Conservation (phyloP, 2,797 vertebrate genomes). For the Esox lucius region DNA sequence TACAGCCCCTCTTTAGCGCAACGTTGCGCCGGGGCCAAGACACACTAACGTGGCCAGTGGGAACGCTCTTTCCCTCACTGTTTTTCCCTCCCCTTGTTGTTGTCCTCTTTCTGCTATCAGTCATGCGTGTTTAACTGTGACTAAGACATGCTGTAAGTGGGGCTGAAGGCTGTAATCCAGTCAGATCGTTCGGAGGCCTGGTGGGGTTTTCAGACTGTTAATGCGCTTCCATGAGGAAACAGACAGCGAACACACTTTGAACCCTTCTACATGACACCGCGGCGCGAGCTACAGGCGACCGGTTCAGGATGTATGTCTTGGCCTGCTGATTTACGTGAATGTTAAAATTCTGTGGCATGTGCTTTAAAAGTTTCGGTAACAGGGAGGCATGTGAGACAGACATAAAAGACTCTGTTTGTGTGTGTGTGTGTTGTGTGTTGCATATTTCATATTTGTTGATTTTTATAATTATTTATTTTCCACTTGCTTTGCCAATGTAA, state of each 20-base stretch:
- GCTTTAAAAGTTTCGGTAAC: conserved; percentile 32
- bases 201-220: conserved; percentile 28
- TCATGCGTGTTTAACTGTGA: conserved; percentile 45
- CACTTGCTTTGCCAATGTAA: too few relatives aligned
- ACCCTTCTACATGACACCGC: conserved; percentile 36
- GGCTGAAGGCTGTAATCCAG: conserved; percentile 46
- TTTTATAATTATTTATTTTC: too few relatives aligned
- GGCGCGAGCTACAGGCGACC: conserved; percentile 42
- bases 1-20: conserved; percentile 38
- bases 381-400: conserved; percentile 32
- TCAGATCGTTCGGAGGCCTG: conserved; percentile 46
- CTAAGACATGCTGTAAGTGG: conserved; percentile 18
- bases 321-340: conserved; percentile 51
- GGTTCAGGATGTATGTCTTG: conserved; percentile 47
- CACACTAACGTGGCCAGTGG: not conserved
- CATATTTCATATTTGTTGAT: too few relatives aligned
- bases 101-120: conserved; percentile 34
- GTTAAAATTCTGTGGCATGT: conserved; percentile 46
- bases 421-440: too few relatives aligned
- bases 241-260: conserved; percentile 22
- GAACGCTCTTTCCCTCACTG: not conserved
- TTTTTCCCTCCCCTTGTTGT: not conserved
- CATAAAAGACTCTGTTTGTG: not conserved
- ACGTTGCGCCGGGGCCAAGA: not conserved
- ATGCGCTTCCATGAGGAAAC: conserved; percentile 39